A percentile compares a stretch with the other conserved stretches of the same genome.
Evolutionary conservation across 2,113 vertebrate species (phyloP).

Genomic region (Gallinago jamesoni): DNA sequence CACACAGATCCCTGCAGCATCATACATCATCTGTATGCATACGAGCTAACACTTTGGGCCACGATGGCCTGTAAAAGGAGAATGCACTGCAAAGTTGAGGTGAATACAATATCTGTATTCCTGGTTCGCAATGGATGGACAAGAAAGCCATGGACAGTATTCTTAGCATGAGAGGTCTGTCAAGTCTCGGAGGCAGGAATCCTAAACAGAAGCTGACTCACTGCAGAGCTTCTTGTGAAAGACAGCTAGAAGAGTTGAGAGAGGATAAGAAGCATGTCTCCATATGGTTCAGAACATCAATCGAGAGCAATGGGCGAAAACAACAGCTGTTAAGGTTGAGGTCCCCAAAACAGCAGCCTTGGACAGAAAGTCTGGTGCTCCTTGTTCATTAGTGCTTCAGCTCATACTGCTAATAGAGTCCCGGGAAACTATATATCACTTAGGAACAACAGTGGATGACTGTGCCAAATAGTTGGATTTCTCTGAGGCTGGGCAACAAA

Average conservation of each 20-base stretch:
- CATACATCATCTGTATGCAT: neutral
- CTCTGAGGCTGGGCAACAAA: neutral
- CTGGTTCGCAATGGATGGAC: neutral
- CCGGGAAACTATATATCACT: neutral
- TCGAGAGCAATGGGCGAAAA: neutral
- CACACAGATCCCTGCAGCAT: neutral
- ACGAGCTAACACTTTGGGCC: neutral
- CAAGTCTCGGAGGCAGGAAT: neutral
- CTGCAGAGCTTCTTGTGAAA: neutral
- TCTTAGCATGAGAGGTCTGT: neutral
- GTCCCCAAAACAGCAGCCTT: neutral
- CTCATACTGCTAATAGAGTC: neutral
- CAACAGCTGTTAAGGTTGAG: neutral
- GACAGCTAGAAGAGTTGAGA: neutral
- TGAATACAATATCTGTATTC: neutral
- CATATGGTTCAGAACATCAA: neutral
- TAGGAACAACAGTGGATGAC: neutral
- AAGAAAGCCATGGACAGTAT: neutral
- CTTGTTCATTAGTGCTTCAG: neutral
- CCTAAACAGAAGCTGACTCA: neutral
- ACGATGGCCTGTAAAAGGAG: neutral
- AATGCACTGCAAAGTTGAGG: neutral
- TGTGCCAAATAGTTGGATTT: neutral
- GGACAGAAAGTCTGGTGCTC: neutral
- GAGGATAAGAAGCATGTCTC: neutral